Evolutionary conservation across 2,888 invertebrate genomes (phyloP).

Genomic region (Melanophora roralis): DNA sequence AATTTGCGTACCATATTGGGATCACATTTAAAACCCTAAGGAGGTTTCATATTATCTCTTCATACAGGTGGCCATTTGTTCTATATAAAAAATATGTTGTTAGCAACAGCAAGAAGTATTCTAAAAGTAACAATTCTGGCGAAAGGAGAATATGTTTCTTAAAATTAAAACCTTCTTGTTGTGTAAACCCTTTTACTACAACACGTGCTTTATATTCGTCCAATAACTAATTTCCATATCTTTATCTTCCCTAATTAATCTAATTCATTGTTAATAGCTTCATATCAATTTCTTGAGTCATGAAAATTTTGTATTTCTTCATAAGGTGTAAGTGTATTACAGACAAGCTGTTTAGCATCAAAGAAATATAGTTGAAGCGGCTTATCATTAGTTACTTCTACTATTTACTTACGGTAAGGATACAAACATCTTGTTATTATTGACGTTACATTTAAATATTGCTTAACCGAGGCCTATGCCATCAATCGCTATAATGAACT

Average conservation of each 20-base stretch:
- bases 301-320: not conserved
- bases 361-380: not conserved
- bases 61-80: not conserved
- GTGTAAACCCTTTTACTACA: conserved; percentile 40
- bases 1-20: not conserved
- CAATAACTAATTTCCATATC: not conserved
- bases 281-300: not conserved
- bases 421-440: too few species aligned
- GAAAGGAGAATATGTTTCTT: conserved; percentile 12
- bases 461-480: too few species aligned
- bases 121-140: not conserved
- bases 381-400: too few species aligned
- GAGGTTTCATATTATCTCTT: not conserved
- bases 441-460: too few species aligned
- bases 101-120: conserved; percentile 6
- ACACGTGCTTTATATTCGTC: conserved; percentile 17
- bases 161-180: conserved; percentile 13
- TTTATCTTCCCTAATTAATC: not conserved
- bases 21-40: not conserved
- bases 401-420: too few species aligned
- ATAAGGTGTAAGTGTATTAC: not conserved
- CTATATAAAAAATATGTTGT: not conserved
- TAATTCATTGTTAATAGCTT: not conserved
- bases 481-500: too few species aligned
- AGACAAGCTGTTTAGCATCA: not conserved